Base-by-base conservation (phyloP, 2,797 vertebrate genomes). In the Crypturellus tataupa region DNA sequence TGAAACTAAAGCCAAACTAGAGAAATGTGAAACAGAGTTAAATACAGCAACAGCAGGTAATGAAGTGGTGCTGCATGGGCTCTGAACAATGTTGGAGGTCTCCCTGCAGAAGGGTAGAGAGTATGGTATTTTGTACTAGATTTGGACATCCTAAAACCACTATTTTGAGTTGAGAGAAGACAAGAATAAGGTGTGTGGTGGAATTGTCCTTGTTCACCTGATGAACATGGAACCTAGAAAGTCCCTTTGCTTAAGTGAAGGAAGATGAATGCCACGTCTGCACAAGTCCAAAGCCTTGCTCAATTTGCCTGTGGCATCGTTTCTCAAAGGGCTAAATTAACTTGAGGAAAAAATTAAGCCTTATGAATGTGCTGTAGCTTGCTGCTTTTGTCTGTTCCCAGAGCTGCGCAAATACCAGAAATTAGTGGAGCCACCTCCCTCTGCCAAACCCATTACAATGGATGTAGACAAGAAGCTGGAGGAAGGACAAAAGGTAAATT, bases 391-490 rank as follows among this genome's bases (percentile, higher is more conserved):
- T 72, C 67, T 87, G 68, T 80, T 89, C 73, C 60, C 96, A 99
- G 99, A 99, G 93, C 68, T 99, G 81, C 96, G 91, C 18, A 98
- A 97, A 81, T 98, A 98, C 95, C 98, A 98, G 95, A 98, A 97
- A 87, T 97, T 99, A 97, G 83, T 98, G 39, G 97, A 98, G 21
- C 96, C 98, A 1, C 98, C 98, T 25, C 98, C 98, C 63, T 97
- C 98, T 9, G 89, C 98, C 11, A 98, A 97, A 21, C 94, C 95
- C 27, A 96, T 98, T 35, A 98, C 98, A 17, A 83, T 18, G 60
- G 97, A 99, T 62, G 98, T 98, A 35, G 98, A 99, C 82, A 98
- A 98, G 87, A 99, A 99, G 90, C 98, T 99, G 85, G 98, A 98
- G 56, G 99, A 99, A 15, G 99, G 99, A 33, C 99, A 99, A 88